A percentile compares a stretch with the other conserved stretches of the same genome.
These are phyloP conservation scores for Drosophila niveifrons DNA, from an alignment of 2,888 invertebrate species.

Conservation along the genomic window DNA sequence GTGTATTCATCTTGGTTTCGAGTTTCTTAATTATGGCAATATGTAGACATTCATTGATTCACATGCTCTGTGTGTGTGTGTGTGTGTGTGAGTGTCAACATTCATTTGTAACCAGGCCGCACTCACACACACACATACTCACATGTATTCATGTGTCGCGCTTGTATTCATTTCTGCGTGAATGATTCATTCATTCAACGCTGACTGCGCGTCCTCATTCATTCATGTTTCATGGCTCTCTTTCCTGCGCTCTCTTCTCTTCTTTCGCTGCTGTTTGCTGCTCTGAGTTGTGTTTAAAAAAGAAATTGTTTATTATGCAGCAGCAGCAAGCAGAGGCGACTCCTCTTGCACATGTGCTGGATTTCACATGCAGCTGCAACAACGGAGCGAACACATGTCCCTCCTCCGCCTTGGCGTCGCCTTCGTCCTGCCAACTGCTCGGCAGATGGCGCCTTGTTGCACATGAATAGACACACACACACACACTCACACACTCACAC, in stretches of 20 bases:
- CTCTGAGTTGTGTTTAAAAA: slow-evolving; percentile 54
- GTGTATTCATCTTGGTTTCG: slow-evolving; percentile 2
- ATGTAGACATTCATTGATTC: slow-evolving; percentile 36
- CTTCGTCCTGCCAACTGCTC: slow-evolving; percentile 23
- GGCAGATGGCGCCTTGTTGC: slow-evolving; percentile 72
- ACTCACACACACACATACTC: slow-evolving; percentile 1
- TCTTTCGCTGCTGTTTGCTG: slow-evolving; percentile 21
- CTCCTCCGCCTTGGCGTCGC: slow-evolving; percentile 43
- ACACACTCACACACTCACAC: slow-evolving; percentile 30
- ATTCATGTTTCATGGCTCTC: slow-evolving; percentile 10
- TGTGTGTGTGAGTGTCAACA: slow-evolving; percentile 3
- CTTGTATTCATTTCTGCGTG: slow-evolving; percentile 68
- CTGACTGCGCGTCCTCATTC: slow-evolving; percentile 55
- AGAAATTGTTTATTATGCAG: slow-evolving; percentile 74
- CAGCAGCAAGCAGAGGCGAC: slow-evolving; percentile 19
- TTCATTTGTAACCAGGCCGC: slow-evolving; percentile 8
- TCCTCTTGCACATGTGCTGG: slow-evolving; percentile 55
- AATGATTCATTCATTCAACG: slow-evolving; percentile 75
- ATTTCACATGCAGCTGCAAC: slow-evolving; percentile 51
- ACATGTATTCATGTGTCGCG: slow-evolving; percentile 6
- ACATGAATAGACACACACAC: slow-evolving; percentile 69
- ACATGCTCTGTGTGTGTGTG: slow-evolving; percentile 13
- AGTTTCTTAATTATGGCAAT: slow-evolving; percentile 27
- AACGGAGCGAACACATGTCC: slow-evolving; percentile 47
- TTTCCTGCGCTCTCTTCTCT: slow-evolving; percentile 17